Evolutionary conservation across 2,797 vertebrate genomes (phyloP), one percentile per base, ranked within the genome.

Genomic region (Sebastes glaucus): DNA sequence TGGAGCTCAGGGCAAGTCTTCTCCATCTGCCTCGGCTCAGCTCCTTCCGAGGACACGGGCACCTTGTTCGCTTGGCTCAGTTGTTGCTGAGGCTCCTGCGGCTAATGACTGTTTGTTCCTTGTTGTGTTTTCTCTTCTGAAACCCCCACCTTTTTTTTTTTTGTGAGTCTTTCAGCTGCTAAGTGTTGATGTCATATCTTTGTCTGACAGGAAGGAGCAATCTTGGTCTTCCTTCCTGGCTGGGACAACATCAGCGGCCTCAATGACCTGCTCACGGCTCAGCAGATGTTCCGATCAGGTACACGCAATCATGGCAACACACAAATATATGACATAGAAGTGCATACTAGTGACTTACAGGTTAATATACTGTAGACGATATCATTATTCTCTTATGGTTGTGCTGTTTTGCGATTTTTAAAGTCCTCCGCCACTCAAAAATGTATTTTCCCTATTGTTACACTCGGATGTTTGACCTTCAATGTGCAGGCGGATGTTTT

Each of bases 201-300:
- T 89, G 38, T 85, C 69, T 69, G 60, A 35, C 79, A 99, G 99
- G 97, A 99, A 71, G 98, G 99, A 88, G 98, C 99, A 1, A 98
- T 99, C 89, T 90, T 99, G 77, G 97, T 99, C 69, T 99, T 99
- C 92, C 95, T 99, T 38, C 99, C 99, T 42, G 99, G 99, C 75
- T 99, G 99, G 99, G 98, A 98, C 95, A 97, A 99, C 93, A 99
- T 99, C 88, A 99, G 99, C 93, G 94, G 88, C 61, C 94, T 99
- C 63, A 96, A 99, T 62, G 98, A 99, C 88, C 95, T 99, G 68
- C 93, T 99, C 65, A 96, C 95, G 94, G 97, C 97, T 70, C 97
- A 99, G 88, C 95, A 97, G 92, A 99, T 99, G 98, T 99, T 99
- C 93, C 96, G 96, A 92, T 98, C 98, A 95, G 98, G 98, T 99